These are phyloP conservation scores for Drosophila sp. DNA, from an alignment of 1,140 invertebrate genomes.

Conservation along the genomic window DNA sequence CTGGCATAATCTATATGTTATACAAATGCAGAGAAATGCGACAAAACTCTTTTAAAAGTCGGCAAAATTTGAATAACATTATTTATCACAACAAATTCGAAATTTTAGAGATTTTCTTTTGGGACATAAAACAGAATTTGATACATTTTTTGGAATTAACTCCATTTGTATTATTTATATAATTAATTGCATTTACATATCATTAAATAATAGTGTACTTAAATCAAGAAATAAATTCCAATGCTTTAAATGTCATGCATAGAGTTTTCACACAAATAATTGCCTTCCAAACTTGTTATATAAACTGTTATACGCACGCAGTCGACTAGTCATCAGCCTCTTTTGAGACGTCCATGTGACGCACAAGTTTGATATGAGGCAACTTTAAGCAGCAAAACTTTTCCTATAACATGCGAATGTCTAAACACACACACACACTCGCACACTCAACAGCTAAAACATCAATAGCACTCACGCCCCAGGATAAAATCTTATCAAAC, in stretches of 20 bases:
- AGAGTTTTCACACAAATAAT: not conserved
- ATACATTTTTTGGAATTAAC: no score
- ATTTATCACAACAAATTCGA: no score
- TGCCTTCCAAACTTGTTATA: not conserved
- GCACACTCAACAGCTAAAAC: constrained; percentile 5
- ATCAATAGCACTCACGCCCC: constrained; percentile 45
- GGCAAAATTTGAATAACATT: no score
- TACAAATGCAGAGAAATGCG: not conserved
- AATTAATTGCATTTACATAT: no score
- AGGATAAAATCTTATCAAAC: constrained; percentile 71
- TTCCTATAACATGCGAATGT: constrained; percentile 55
- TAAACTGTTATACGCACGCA: constrained; percentile 23
- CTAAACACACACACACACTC: constrained; percentile 15
- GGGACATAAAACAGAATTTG: no score
- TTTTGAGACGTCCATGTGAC: constrained; percentile 30
- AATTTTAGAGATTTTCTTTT: no score
- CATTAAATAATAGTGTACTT: no score
- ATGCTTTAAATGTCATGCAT: not conserved
- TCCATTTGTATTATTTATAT: no score
- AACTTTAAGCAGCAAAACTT: constrained; percentile 62
- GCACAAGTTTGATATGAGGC: constrained; percentile 36
- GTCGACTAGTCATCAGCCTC: constrained; percentile 6
- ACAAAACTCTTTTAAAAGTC: no score
- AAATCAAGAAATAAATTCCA: no score
- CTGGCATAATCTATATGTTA: not conserved